Conservation (phyloP, 2,113 vertebrate genomes). For the Gallinago media region DNA sequence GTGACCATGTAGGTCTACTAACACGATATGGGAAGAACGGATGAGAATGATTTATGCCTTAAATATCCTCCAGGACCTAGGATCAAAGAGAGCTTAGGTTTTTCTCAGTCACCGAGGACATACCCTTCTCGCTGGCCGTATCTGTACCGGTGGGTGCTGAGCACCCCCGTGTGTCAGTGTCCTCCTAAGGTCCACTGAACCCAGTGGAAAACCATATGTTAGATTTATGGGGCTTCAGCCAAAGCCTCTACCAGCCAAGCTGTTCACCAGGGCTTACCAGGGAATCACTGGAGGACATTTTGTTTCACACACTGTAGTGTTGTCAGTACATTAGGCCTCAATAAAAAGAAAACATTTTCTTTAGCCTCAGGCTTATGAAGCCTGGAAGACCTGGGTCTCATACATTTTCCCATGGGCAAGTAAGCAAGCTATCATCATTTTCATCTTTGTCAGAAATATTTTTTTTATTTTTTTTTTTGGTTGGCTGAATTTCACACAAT, state of each 20-base stretch:
- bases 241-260: not conserved
- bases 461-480: not conserved
- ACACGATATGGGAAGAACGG: not conserved
- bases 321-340: not conserved
- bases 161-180: rapidly evolving
- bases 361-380: not conserved
- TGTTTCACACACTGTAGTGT: not conserved
- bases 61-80: not conserved
- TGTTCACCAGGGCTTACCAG: not conserved
- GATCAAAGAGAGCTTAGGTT: not conserved
- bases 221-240: not conserved
- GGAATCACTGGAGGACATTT: not conserved
- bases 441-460: not conserved
- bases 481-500: not conserved
- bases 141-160: rapidly evolving
- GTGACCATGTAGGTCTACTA: conserved; percentile 40
- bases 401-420: not conserved
- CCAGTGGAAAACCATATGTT: not conserved
- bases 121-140: not conserved
- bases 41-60: conserved; percentile 13
- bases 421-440: not conserved
- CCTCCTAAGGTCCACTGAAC: not conserved
- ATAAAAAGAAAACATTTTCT: not conserved
- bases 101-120: not conserved
- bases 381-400: not conserved